Base-by-base conservation (phyloP, 30 jellyfish, hydroid and myxozoan species). In the Hydra vulgaris region DNA sequence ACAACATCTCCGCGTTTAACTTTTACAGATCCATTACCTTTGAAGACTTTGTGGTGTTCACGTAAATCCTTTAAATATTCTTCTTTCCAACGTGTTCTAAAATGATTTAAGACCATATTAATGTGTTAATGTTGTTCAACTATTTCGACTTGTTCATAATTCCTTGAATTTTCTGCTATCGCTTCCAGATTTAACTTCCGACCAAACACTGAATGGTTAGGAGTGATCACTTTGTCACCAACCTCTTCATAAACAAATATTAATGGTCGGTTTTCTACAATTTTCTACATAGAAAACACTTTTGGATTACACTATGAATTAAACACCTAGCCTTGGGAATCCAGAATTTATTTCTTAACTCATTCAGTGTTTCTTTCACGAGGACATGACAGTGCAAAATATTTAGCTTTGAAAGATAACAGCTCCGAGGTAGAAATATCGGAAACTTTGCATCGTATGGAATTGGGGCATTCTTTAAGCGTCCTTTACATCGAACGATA, bases 141-240 rank as follows among this genome's bases (percentile, higher is more conserved):
- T 40, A 40, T 12, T 40, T 40, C 61, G 12, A 40, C 61, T 40
- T 40, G 8, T 40, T 40, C 61, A 40, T 12, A 12, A 40, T 40
- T 40, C 61, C 61, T 40, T 40, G 61, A 40, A 40, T 40, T 12
- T 40, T 40, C 61, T 40, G 61, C 61, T 69, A 69, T 21, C 27
- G 61, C 27, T 69, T 69, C 76, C 27, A 23, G 27, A 73, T 25
- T 73, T 25, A 73, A 19, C 81, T 25, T 73, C 12, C 81, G 52
- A 19, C 55, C 55, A 25, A 23, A 73, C 40, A 25, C 54, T 23
- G 20, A 66, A 25, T 73, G 81, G 22, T 19, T 23, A 23, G 81
- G 81, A 19, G 81, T 73, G 61, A 73, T 72, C 7, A 21, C 55
- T 73, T 21, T 12, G 23, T 19, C 56, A 21, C 76, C 76, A 21